A percentile compares a stretch with the other conserved stretches of the same genome.
Evolutionary conservation across 2,888 invertebrate genomes (phyloP).

Genomic region (Drosophila buzzatii): DNA sequence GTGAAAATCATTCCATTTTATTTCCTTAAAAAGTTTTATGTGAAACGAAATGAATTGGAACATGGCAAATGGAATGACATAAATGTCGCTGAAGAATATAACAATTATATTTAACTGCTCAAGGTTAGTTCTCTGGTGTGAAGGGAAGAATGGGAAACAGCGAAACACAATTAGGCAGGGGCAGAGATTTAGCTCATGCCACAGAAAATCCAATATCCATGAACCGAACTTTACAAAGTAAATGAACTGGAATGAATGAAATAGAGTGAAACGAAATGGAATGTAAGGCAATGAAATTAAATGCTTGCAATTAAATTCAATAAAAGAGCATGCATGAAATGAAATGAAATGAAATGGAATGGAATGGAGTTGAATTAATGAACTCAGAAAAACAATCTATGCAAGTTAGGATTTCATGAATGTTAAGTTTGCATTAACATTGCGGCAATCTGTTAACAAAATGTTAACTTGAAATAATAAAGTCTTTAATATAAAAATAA

Average conservation of each 20-base stretch:
- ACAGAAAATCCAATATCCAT: neutral
- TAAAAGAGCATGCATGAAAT: slow-evolving; percentile 3
- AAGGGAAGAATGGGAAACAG: neutral
- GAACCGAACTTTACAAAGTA: neutral
- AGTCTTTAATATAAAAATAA: too few species aligned
- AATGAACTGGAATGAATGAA: slow-evolving; percentile 3
- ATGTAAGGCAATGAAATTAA: neutral
- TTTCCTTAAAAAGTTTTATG: neutral
- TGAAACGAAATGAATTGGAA: neutral
- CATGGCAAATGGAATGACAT: too few species aligned
- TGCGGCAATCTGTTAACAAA: neutral
- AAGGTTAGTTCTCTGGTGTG: neutral
- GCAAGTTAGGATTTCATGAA: neutral
- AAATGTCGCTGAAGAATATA: neutral
- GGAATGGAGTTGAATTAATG: neutral
- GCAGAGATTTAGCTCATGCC: neutral
- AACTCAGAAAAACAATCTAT: neutral
- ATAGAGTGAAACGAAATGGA: slow-evolving; percentile 1
- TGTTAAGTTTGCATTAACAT: neutral
- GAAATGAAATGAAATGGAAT: slow-evolving; percentile 3
- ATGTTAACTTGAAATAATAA: neutral
- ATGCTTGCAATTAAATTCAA: slow-evolving; percentile 4
- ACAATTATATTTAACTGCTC: neutral
- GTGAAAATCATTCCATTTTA: neutral
- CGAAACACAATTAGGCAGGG: neutral